Base-by-base conservation (phyloP, 2,888 invertebrate genomes). In the Cephus rjabovi region DNA sequence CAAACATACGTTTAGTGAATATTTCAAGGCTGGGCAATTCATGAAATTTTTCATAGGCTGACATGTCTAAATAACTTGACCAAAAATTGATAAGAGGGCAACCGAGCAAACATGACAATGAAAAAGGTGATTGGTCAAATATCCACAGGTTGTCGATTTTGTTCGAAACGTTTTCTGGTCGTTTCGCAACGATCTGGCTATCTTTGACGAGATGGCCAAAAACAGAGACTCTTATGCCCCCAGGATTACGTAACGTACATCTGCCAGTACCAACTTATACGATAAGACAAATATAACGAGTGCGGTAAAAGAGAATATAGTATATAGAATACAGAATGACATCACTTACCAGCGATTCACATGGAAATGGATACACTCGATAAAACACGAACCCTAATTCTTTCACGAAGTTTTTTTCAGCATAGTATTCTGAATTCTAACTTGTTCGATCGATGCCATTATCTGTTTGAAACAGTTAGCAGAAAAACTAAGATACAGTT, bases 101-200 rank as follows among this genome's bases (percentile, higher is more conserved):
- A 23, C 2, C 23, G 23, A 56, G 56, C 9, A 56, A 56, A 23
- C 23, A 23, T 2, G 9, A 23, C 1, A 9, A 3, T 30, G 3
- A 71, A 71, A 23, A 23, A 15, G 6, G 31, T 31, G 12, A 71
- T 71, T 31, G 71, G 71, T 71, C 31, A 71, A 31, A 31, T 34
- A 71, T 71, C 71, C 31, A 71, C 71, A 71, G 71, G 71, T 71
- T 71, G 31, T 71, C 12, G 71, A 31, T 71, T 71, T 71, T 9
- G 31, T 34, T 3, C 31, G 33, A 2, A 12, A 15, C 31, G 71
- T 31, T 31, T 71, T 71, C 11, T 31, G 12, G 3, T 34, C 31
- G 9, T 56, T 56, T 23, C 9, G 2, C 23, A 56, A 23, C 23
- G 23, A 23, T 56, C 2, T 1, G 23, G 23, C 1, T 56, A 23